phyloP scores from a whole-genome alignment of 2,113 vertebrate species.

The Dunckerocampus dactyliophorus region DNA sequence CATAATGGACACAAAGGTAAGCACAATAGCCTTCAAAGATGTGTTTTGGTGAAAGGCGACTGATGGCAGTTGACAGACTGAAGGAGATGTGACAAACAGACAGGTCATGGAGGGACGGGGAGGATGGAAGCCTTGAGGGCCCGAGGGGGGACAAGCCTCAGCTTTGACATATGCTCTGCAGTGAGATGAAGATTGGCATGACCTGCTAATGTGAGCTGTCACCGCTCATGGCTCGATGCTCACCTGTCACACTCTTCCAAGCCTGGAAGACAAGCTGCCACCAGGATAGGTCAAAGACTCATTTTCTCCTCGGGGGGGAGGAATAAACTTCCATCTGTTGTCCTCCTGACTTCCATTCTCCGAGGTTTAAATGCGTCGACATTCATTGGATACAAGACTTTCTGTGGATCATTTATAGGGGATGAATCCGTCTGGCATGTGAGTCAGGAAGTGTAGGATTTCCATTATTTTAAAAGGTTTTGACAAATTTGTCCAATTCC shows the following conservation, averaged over 20 bases:
- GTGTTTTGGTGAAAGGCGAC: slow-evolving; percentile 39
- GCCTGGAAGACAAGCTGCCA: slow-evolving; percentile 58
- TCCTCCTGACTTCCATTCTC: slow-evolving; percentile 13
- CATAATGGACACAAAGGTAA: slow-evolving; percentile 66
- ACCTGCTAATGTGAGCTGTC: slow-evolving; percentile 70
- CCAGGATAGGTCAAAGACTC: slow-evolving; percentile 60
- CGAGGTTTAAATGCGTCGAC: not conserved
- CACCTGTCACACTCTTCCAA: slow-evolving; percentile 53
- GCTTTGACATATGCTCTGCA: slow-evolving; percentile 70
- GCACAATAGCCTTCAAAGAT: slow-evolving; percentile 33
- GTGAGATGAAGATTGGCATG: slow-evolving; percentile 66
- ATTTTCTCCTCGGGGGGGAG: slow-evolving; percentile 34
- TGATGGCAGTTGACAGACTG: slow-evolving; percentile 62
- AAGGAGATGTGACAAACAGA: slow-evolving; percentile 58
- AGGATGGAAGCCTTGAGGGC: slow-evolving; percentile 45
- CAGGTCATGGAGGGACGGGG: slow-evolving; percentile 39
- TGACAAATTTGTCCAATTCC: slow-evolving; percentile 40
- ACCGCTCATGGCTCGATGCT: slow-evolving; percentile 56
- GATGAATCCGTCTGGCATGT: slow-evolving; percentile 18
- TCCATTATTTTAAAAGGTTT: slow-evolving; percentile 43
- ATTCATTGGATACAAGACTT: too few relatives aligned
- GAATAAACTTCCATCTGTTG: slow-evolving; percentile 22
- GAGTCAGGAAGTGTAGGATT: slow-evolving; percentile 11
- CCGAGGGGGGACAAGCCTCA: slow-evolving; percentile 54
- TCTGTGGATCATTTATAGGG: slow-evolving; percentile 35